Conservation (phyloP, 2,888 invertebrate genomes). For the Pseudanteris insignis region DNA sequence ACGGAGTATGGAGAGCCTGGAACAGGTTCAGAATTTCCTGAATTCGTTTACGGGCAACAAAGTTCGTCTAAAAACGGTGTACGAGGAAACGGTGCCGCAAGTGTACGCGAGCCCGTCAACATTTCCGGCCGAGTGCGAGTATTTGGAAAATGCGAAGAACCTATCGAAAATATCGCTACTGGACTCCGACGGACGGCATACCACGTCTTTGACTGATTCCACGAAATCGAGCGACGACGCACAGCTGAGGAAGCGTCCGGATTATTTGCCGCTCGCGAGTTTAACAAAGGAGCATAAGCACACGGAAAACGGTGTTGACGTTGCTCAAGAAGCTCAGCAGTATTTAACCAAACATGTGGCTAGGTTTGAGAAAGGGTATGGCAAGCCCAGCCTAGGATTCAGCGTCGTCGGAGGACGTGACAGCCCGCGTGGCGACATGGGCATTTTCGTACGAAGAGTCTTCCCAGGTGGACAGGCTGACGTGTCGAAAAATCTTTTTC, state of each 20-base stretch:
- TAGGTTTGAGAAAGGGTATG: slow-evolving; percentile 69
- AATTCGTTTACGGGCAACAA: slow-evolving; percentile 59
- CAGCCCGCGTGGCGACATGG: slow-evolving; percentile 71
- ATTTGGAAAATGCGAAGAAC: slow-evolving; percentile 56
- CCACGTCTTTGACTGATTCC: slow-evolving; percentile 26
- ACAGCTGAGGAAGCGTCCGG: slow-evolving; percentile 54
- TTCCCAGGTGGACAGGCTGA: slow-evolving; percentile 72
- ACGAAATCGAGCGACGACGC: slow-evolving; percentile 16
- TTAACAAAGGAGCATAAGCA: slow-evolving; percentile 50
- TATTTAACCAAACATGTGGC: slow-evolving; percentile 57
- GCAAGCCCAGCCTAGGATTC: slow-evolving; percentile 72
- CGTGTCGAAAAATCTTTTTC: slow-evolving; percentile 69
- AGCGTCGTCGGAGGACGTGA: slow-evolving; percentile 74
- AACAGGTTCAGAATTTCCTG: slow-evolving; percentile 62
- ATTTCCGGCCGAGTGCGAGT: slow-evolving; percentile 53
- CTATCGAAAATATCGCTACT: slow-evolving; percentile 54
- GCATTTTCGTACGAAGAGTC: slow-evolving; percentile 73
- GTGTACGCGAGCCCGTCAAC: slow-evolving; percentile 51
- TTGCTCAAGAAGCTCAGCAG: slow-evolving; percentile 53
- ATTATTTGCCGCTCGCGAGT: slow-evolving; percentile 55
- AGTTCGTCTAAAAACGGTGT: slow-evolving; percentile 59
- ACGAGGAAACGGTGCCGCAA: slow-evolving; percentile 62
- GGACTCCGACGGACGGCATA: slow-evolving; percentile 45
- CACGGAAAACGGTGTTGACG: slow-evolving; percentile 47
- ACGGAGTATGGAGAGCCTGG: slow-evolving; percentile 71